Evolutionary conservation across 2,797 vertebrate genomes (phyloP).

Genomic region (Thalassophryne amazonica): DNA sequence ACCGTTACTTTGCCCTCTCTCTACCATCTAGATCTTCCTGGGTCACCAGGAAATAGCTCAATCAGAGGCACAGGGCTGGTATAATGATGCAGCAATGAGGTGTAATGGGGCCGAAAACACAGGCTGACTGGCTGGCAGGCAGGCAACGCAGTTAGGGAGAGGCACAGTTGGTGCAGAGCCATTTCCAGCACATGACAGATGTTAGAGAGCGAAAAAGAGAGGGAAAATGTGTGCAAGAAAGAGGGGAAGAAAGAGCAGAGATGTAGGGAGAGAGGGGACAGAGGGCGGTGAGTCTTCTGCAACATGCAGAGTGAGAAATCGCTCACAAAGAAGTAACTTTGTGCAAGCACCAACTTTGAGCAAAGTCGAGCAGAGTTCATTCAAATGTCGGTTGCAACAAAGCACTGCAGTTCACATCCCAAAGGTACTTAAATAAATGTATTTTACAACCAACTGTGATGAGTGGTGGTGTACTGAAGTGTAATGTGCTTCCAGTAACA

Average conservation of each 20-base stretch:
- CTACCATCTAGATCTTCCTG: constrained; percentile 46
- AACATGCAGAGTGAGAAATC: constrained; percentile 60
- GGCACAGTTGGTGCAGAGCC: constrained; percentile 64
- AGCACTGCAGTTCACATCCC: constrained; percentile 44
- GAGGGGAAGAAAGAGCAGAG: constrained; percentile 1
- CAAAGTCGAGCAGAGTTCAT: constrained; percentile 67
- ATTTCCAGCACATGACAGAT: constrained; percentile 69
- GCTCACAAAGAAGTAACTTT: constrained; percentile 57
- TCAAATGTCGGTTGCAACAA: constrained; percentile 29
- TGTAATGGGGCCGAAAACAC: constrained; percentile 72
- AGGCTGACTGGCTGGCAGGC: constrained; percentile 63
- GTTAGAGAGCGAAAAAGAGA: constrained; percentile 39
- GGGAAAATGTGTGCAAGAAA: neutral
- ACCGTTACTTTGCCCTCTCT: constrained; percentile 43
- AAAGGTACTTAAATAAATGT: constrained; percentile 32
- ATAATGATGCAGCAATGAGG: constrained; percentile 63
- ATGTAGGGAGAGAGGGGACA: constrained; percentile 7
- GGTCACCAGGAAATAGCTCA: constrained; percentile 50
- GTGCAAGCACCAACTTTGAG: constrained; percentile 53
- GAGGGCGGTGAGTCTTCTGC: constrained; percentile 52
- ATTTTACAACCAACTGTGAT: constrained; percentile 28
- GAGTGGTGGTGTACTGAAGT: constrained; percentile 14
- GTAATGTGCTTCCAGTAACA: constrained; percentile 29
- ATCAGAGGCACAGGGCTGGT: constrained; percentile 41
- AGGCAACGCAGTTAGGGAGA: constrained; percentile 48